Conservation (phyloP, 2,888 invertebrate genomes). For the Drosophila gaucha region DNA sequence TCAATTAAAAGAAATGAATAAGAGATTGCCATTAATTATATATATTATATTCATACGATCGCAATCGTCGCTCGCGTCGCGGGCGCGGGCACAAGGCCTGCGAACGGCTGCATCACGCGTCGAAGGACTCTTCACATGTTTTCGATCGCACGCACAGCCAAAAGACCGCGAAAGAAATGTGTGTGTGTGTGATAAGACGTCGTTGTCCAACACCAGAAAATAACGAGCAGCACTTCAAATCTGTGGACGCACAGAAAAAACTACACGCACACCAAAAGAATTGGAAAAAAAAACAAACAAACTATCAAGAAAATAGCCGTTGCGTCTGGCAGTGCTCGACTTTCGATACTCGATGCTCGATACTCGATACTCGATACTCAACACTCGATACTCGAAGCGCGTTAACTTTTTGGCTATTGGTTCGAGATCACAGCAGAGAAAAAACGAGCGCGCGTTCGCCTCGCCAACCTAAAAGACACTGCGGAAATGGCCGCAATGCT, state of each 20-base stretch:
- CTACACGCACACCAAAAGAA: slow-evolving; percentile 2
- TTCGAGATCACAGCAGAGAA: slow-evolving; percentile 60
- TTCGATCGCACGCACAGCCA: slow-evolving; percentile 30
- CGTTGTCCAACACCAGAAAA: slow-evolving; percentile 1
- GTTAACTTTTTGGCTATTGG: slow-evolving; percentile 18
- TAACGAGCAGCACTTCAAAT: slow-evolving; percentile 14
- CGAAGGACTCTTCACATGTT: slow-evolving; percentile 50
- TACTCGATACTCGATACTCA: slow-evolving; percentile 8
- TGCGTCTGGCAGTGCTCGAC: slow-evolving; percentile 25
- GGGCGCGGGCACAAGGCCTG: slow-evolving; percentile 47
- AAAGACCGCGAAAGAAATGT: slow-evolving; percentile 3
- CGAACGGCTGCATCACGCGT: slow-evolving; percentile 58
- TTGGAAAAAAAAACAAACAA: neutral
- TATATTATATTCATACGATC: slow-evolving; percentile 40
- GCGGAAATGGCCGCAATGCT: slow-evolving; percentile 60
- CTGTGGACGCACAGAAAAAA: slow-evolving; percentile 8
- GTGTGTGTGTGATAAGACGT: neutral
- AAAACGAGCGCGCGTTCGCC: slow-evolving; percentile 76
- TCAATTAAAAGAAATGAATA: slow-evolving; percentile 1
- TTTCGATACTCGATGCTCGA: slow-evolving; percentile 17
- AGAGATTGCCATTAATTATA: no score
- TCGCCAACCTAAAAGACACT: slow-evolving; percentile 82
- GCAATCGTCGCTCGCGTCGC: slow-evolving; percentile 40
- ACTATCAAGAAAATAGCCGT: slow-evolving; percentile 12
- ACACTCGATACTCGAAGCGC: slow-evolving; percentile 9